Percentiles rank a stretch among this genome's conserved stretches.
These are phyloP conservation scores for Sciurus carolinensis DNA, from an alignment of 2,797 vertebrate species.

Conservation along the genomic window DNA sequence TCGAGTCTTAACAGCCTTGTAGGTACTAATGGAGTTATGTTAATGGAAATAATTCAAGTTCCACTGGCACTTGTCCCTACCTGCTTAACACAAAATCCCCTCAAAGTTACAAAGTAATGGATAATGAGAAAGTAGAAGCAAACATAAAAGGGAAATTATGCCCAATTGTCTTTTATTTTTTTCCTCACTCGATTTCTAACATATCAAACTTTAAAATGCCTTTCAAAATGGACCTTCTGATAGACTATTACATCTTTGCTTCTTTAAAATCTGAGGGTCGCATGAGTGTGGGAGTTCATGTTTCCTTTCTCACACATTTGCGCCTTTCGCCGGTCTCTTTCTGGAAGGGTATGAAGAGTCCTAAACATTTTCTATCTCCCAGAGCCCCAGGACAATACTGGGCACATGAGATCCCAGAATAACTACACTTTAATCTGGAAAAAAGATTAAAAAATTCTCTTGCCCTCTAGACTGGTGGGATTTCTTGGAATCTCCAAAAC, in stretches of 20 bases:
- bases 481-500: conserved; percentile 11
- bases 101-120: background rate
- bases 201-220: background rate
- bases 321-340: background rate
- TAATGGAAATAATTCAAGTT: conserved; percentile 27
- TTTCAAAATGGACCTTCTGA: background rate
- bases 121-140: background rate
- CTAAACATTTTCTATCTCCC: background rate
- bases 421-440: background rate
- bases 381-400: background rate
- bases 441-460: background rate
- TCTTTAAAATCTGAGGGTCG: background rate
- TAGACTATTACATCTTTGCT: background rate
- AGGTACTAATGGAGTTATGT: background rate
- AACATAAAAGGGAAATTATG: background rate
- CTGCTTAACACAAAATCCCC: background rate
- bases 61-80: background rate
- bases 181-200: background rate
- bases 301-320: background rate
- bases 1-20: background rate
- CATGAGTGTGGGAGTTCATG: rapidly evolving
- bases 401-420: background rate
- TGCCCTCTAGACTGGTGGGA: background rate
- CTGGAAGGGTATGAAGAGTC: background rate
- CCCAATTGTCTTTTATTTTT: conserved; percentile 12